phyloP scores from a whole-genome alignment of 2,113 vertebrate species.

The Eubucco bourcierii region DNA sequence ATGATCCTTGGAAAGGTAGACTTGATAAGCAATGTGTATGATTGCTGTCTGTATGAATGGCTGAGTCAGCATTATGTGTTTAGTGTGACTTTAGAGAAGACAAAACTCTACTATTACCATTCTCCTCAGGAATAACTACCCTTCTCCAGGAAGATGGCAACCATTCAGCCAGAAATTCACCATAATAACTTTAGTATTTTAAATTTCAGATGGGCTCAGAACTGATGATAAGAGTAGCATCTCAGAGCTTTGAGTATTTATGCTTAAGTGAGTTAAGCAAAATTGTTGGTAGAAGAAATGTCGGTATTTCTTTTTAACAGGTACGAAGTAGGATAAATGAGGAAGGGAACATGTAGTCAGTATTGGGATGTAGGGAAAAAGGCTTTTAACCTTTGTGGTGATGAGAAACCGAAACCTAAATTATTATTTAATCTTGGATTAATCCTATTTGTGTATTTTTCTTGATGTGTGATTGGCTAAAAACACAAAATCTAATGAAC shows the following conservation, averaged over 20 bases:
- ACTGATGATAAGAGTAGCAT: conserved; percentile 58
- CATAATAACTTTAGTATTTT: conserved; percentile 47
- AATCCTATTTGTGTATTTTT: background rate
- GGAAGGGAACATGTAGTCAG: background rate
- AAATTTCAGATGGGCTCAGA: conserved; percentile 62
- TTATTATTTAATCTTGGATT: background rate
- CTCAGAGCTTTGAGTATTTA: conserved; percentile 40
- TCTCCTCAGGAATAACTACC: conserved; percentile 40
- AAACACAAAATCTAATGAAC: background rate
- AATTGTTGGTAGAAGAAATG: conserved; percentile 37
- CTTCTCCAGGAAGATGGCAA: conserved; percentile 52
- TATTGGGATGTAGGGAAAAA: background rate
- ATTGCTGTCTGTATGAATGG: background rate
- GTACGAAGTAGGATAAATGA: conserved; percentile 38
- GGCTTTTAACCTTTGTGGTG: background rate
- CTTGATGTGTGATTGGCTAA: background rate
- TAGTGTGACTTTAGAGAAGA: conserved; percentile 29
- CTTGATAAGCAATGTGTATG: background rate
- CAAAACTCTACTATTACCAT: conserved; percentile 33
- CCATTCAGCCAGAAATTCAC: conserved; percentile 47
- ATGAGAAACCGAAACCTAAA: background rate
- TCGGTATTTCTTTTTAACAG: conserved; percentile 42
- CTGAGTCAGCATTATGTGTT: conserved; percentile 38
- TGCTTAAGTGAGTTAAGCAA: conserved; percentile 54
- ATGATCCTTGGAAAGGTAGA: background rate